A percentile compares a stretch with the other conserved stretches of the same genome.
phyloP scores from a whole-genome alignment of 2,888 invertebrate species.

The Acanthosepion pharaonis region DNA sequence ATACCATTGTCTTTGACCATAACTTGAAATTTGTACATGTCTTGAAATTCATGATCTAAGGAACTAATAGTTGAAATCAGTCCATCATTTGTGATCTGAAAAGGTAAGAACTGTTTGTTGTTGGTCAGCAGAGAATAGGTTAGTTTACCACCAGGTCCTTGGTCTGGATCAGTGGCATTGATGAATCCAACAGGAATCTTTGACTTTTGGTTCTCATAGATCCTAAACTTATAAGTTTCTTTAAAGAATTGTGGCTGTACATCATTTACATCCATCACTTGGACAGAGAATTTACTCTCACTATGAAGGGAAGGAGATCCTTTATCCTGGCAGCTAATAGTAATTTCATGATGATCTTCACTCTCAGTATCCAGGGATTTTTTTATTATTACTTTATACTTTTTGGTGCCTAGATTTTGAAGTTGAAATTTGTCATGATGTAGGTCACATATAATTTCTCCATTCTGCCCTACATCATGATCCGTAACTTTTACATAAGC shows the following conservation, averaged over 20 bases:
- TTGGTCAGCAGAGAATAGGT: conserved; percentile 53
- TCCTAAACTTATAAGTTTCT: conserved; percentile 49
- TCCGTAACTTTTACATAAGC: conserved; percentile 88
- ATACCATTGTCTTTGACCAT: conserved; percentile 51
- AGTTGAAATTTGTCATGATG: conserved; percentile 60
- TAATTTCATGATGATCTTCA: conserved; percentile 52
- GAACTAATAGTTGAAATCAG: conserved; percentile 55
- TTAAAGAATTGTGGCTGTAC: conserved; percentile 55
- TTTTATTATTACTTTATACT: conserved; percentile 55
- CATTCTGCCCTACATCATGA: conserved; percentile 64
- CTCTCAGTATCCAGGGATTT: conserved; percentile 55
- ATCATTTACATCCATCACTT: conserved; percentile 57
- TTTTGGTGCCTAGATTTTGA: conserved; percentile 55
- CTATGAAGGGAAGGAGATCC: conserved; percentile 53
- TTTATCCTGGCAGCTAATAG: conserved; percentile 56
- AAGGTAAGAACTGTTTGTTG: conserved; percentile 52
- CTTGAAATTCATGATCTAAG: conserved; percentile 60
- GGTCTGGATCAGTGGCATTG: conserved; percentile 59
- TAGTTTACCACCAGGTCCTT: conserved; percentile 55
- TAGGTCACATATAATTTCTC: conserved; percentile 62
- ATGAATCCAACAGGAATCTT: conserved; percentile 54
- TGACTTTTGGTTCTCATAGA: conserved; percentile 54
- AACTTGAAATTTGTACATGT: conserved; percentile 50
- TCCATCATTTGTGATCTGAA: conserved; percentile 55
- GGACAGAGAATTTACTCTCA: conserved; percentile 52